These are phyloP conservation scores for Mythimna lalbum DNA, from an alignment of 2,888 invertebrate species.

Conservation along the genomic window DNA sequence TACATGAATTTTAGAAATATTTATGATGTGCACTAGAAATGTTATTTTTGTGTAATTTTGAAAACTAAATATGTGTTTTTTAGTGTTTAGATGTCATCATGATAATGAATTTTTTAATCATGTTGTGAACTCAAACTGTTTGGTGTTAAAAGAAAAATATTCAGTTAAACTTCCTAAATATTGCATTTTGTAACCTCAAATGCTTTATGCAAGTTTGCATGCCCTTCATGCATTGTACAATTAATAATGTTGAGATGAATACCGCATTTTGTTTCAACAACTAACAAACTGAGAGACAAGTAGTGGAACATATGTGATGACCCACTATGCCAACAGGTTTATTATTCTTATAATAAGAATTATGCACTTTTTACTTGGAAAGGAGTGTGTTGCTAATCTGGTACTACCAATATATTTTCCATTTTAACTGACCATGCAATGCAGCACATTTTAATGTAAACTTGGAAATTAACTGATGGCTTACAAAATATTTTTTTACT, in stretches of 20 bases:
- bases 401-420: neutral
- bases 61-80: constrained; percentile 21
- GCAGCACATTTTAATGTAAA: neutral
- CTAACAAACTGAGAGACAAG: neutral
- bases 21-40: constrained; percentile 50
- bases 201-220: constrained; percentile 8
- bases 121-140: constrained; percentile 4
- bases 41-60: constrained; percentile 41
- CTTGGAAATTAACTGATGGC: neutral
- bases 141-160: neutral
- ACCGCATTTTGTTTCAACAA: no score
- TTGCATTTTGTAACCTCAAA: neutral
- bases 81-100: constrained; percentile 21
- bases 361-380: neutral
- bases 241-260: neutral
- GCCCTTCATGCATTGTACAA: neutral
- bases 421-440: neutral
- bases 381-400: neutral
- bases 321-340: neutral
- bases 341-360: neutral
- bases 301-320: neutral
- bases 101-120: constrained; percentile 11
- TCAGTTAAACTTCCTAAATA: constrained; percentile 5
- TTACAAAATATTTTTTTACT: constrained; percentile 18
- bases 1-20: constrained; percentile 69